Evolutionary conservation across 2,113 vertebrate species (phyloP).

Genomic region (Tachycineta bicolor): DNA sequence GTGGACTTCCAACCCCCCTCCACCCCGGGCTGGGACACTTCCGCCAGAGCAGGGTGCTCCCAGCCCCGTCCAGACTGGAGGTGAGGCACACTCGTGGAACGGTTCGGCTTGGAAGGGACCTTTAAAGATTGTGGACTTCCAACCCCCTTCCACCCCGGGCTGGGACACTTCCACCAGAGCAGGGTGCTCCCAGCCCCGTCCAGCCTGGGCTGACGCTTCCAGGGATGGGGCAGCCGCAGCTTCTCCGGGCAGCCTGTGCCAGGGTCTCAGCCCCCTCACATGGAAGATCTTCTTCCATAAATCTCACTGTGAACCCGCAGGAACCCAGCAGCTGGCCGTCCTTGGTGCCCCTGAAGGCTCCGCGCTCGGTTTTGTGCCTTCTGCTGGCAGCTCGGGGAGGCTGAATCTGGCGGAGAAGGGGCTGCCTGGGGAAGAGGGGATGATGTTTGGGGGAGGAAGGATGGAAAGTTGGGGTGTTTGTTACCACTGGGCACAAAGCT

Average conservation of each 20-base stretch:
- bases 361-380: background rate
- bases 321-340: background rate
- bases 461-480: background rate
- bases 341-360: background rate
- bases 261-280: background rate
- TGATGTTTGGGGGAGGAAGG: background rate
- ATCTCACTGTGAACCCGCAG: background rate
- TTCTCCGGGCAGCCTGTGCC: background rate
- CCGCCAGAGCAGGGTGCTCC: background rate
- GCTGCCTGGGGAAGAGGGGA: background rate
- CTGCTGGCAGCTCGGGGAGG: background rate
- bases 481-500: background rate
- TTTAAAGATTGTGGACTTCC: background rate
- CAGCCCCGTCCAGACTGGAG: background rate
- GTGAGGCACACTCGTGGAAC: background rate
- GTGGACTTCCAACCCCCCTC: background rate
- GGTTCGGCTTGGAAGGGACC: background rate
- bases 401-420: background rate
- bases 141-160: background rate
- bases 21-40: background rate
- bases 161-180: background rate
- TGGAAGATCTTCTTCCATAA: background rate
- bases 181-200: background rate
- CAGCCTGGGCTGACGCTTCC: background rate
- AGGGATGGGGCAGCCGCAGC: background rate